Percentiles rank a stretch among this genome's conserved stretches.
These are phyloP conservation scores for Syrista parreyssii DNA, from an alignment of 2,888 invertebrate genomes.

Conservation along the genomic window DNA sequence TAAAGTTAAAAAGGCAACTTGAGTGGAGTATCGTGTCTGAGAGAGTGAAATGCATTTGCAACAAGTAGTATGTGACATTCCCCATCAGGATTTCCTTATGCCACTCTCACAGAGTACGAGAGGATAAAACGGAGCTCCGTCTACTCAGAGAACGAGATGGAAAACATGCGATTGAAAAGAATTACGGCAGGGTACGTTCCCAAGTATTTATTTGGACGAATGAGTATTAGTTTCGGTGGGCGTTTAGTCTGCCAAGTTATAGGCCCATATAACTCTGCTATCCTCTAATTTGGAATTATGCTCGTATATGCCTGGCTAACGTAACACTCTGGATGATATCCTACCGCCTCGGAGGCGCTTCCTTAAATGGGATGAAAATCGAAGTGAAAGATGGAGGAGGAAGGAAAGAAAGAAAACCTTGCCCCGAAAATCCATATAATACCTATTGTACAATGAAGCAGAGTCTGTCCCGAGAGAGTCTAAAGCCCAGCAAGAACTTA, in stretches of 20 bases:
- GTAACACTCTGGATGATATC: background rate
- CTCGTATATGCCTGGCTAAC: background rate
- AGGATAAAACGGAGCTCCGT: background rate
- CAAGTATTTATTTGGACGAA: background rate
- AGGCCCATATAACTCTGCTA: background rate
- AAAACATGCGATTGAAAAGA: background rate
- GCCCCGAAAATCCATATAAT: background rate
- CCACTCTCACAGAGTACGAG: no score
- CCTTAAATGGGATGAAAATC: background rate
- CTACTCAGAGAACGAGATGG: background rate
- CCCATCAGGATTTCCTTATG: background rate
- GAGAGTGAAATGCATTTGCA: background rate
- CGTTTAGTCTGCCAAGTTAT: background rate
- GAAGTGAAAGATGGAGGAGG: background rate
- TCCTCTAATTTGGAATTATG: background rate
- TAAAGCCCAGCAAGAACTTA: conserved; percentile 36
- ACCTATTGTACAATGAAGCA: background rate
- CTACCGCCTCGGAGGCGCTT: background rate
- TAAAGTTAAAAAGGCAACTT: background rate
- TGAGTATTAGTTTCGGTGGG: background rate
- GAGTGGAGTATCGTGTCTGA: background rate
- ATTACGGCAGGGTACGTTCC: background rate
- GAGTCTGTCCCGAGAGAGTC: conserved; percentile 7
- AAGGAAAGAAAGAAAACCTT: background rate
- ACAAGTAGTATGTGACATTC: background rate